Conservation (phyloP, 1,140 invertebrate species). For the Hetaerina americana region DNA sequence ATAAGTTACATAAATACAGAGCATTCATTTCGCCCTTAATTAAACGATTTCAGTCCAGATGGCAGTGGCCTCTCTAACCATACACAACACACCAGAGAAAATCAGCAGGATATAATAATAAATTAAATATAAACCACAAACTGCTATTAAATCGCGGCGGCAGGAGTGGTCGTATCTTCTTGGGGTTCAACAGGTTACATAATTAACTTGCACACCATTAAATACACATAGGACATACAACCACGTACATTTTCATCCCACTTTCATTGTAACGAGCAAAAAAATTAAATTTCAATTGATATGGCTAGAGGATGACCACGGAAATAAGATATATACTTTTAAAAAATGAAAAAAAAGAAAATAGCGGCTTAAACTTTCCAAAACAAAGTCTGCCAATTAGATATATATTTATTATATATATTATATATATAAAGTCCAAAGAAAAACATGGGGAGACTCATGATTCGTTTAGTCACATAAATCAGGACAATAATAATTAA, state of each 20-base stretch:
- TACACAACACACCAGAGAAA: background rate
- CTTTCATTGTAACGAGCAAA: background rate
- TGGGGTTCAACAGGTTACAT: background rate
- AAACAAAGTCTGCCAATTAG: background rate
- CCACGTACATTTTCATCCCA: background rate
- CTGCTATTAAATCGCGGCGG: background rate
- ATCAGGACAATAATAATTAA: background rate
- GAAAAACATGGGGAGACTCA: background rate
- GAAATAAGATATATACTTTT: background rate
- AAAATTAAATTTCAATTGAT: background rate
- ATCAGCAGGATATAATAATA: background rate
- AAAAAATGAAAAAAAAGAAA: background rate
- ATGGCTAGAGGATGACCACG: background rate
- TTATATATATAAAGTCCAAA: background rate
- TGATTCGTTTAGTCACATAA: background rate
- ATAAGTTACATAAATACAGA: background rate
- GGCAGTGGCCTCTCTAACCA: background rate
- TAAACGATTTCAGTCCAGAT: background rate
- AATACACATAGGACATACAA: background rate
- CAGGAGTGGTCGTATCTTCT: background rate
- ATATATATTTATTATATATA: background rate
- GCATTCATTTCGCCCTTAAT: background rate
- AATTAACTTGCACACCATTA: background rate
- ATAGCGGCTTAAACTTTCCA: background rate
- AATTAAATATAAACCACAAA: background rate